Percentiles rank a stretch among this genome's conserved stretches.
Evolutionary conservation across 2,797 vertebrate species (phyloP).

Genomic region (Macroramphosus scolopax): DNA sequence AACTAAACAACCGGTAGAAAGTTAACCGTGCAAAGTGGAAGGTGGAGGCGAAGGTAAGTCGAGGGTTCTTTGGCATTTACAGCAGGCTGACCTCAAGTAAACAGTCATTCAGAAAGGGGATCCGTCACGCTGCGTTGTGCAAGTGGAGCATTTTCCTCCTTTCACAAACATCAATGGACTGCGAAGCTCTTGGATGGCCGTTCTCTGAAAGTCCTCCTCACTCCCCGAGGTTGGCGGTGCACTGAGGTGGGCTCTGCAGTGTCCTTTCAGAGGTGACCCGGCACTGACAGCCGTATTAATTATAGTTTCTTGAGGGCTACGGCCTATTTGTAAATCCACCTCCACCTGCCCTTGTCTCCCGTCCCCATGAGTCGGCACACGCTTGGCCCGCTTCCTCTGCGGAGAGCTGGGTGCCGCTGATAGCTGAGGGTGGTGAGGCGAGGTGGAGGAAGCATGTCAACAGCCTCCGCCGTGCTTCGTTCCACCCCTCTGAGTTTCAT

Average conservation of each 20-base stretch:
- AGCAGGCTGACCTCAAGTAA: no score
- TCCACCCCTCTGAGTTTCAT: slow-evolving; percentile 69
- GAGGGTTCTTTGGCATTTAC: no score
- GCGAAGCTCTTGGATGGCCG: no score
- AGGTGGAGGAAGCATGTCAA: slow-evolving; percentile 59
- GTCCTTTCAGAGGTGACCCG: slow-evolving; percentile 55
- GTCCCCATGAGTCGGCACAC: neutral
- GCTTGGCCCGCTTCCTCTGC: slow-evolving; percentile 31
- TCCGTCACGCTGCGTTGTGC: no score
- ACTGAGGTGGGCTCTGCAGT: slow-evolving; percentile 33
- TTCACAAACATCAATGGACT: no score
- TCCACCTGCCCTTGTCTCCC: slow-evolving; percentile 60
- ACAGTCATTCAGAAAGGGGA: no score
- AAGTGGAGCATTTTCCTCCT: no score
- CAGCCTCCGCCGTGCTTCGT: slow-evolving; percentile 52
- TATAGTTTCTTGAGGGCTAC: slow-evolving; percentile 57
- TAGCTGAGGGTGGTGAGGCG: slow-evolving; percentile 44
- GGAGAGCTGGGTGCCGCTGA: slow-evolving; percentile 38
- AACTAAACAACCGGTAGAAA: no score
- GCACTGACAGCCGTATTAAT: slow-evolving; percentile 71
- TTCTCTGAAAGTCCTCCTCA: no score
- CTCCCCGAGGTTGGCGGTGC: slow-evolving; percentile 27
- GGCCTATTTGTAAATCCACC: slow-evolving; percentile 66
- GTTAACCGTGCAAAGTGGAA: no score
- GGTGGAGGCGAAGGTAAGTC: no score